Conservation (phyloP, 2,797 vertebrate species). For the Oceanodroma leucorhoa region DNA sequence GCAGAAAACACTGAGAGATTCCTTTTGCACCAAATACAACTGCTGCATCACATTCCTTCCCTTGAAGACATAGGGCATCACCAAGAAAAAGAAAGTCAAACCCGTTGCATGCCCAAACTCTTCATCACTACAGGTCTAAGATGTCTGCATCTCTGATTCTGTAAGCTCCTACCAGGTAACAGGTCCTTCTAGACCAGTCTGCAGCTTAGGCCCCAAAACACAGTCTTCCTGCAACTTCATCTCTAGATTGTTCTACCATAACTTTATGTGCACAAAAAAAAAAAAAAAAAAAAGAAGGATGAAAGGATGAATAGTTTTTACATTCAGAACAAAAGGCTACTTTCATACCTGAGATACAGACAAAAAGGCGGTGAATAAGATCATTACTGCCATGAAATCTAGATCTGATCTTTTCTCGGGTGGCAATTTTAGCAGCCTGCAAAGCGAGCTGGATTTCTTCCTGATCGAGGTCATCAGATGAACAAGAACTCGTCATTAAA, state of each 20-base stretch:
- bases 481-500: conserved; percentile 81
- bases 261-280: background rate
- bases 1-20: background rate
- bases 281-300: fast-evolving
- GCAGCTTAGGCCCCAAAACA: background rate
- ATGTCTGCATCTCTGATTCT: background rate
- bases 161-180: background rate
- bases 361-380: conserved; percentile 96
- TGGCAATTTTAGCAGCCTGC: conserved; percentile 82
- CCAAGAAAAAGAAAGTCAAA: background rate
- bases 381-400: conserved; percentile 95
- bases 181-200: background rate
- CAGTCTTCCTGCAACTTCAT: background rate
- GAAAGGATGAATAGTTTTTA: background rate
- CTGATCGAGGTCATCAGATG: conserved; percentile 82
- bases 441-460: conserved; percentile 84
- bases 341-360: conserved; percentile 93
- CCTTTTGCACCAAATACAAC: background rate
- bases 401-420: conserved; percentile 91
- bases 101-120: background rate
- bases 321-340: background rate
- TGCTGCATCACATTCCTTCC: background rate
- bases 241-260: background rate
- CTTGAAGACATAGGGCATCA: background rate
- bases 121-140: background rate